Percentiles rank a stretch among this genome's conserved stretches.
These are phyloP conservation scores for Nasonovia ribisnigri DNA, from an alignment of 2,888 invertebrate genomes.

Conservation along the genomic window DNA sequence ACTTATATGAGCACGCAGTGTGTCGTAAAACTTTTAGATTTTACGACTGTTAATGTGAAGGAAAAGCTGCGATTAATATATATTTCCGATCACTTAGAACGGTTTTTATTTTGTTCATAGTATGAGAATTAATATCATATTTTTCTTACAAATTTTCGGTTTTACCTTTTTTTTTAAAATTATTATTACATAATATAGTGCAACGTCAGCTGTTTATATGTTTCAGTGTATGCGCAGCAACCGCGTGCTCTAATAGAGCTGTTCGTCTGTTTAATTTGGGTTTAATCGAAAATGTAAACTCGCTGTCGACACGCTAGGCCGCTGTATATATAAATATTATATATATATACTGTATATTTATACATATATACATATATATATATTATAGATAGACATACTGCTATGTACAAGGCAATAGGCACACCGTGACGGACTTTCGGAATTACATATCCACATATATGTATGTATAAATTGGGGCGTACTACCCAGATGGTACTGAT, in stretches of 20 bases:
- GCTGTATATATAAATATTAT: background rate
- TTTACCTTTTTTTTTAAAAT: background rate
- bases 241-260: constrained; percentile 54
- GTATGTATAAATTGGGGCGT: constrained; percentile 48
- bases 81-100: background rate
- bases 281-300: constrained; percentile 64
- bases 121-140: background rate
- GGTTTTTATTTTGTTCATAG: background rate
- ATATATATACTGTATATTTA: background rate
- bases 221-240: constrained; percentile 16
- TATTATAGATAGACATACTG: background rate
- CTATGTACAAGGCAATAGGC: background rate
- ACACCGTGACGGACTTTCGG: constrained; percentile 61
- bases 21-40: background rate
- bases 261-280: constrained; percentile 61
- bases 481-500: constrained; percentile 55
- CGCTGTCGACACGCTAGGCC: constrained; percentile 61
- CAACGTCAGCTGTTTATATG: constrained; percentile 44
- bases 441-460: constrained; percentile 17
- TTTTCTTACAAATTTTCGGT: background rate
- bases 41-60: background rate
- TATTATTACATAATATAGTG: background rate
- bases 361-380: background rate
- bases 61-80: background rate
- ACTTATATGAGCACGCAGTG: background rate